A percentile compares a stretch with the other conserved stretches of the same genome.
phyloP scores from a whole-genome alignment of 2,797 vertebrate genomes.

The Microctenopoma steveboyesi region DNA sequence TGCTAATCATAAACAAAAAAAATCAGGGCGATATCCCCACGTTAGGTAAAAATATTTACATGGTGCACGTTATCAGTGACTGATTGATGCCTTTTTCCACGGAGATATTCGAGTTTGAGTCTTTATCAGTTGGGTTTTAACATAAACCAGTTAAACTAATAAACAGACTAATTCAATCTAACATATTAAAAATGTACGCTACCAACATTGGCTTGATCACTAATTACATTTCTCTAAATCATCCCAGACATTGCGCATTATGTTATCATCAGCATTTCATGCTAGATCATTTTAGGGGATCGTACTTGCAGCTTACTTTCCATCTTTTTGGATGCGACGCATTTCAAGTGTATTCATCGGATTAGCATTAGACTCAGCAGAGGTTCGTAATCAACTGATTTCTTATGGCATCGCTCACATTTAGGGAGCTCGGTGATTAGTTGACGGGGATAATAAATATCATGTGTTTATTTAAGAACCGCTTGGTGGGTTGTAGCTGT shows the following conservation, averaged over 20 bases:
- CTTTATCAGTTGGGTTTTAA: background rate
- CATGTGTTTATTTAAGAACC: conserved; percentile 67
- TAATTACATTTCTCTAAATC: background rate
- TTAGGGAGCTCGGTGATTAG: conserved; percentile 66
- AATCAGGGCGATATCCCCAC: background rate
- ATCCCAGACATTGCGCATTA: conserved; percentile 14
- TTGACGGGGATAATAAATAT: conserved; percentile 74
- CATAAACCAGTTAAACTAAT: background rate
- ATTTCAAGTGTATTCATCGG: conserved; percentile 43
- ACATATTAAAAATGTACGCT: background rate
- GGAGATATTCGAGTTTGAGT: background rate
- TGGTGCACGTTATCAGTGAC: background rate
- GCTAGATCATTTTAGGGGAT: conserved; percentile 17
- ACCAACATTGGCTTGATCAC: background rate
- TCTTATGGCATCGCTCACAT: conserved; percentile 76
- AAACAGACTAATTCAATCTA: conserved; percentile 3
- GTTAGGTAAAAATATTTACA: background rate
- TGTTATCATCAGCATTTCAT: conserved; percentile 27
- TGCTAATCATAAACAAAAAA: conserved; percentile 2
- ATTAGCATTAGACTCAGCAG: conserved; percentile 57
- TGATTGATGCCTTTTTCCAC: background rate
- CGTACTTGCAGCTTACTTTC: background rate
- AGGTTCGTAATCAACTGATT: conserved; percentile 70
- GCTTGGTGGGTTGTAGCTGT: conserved; percentile 61
- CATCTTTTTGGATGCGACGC: conserved; percentile 42